Conservation (phyloP, 2,797 vertebrate species). For the Hydrophis major region DNA sequence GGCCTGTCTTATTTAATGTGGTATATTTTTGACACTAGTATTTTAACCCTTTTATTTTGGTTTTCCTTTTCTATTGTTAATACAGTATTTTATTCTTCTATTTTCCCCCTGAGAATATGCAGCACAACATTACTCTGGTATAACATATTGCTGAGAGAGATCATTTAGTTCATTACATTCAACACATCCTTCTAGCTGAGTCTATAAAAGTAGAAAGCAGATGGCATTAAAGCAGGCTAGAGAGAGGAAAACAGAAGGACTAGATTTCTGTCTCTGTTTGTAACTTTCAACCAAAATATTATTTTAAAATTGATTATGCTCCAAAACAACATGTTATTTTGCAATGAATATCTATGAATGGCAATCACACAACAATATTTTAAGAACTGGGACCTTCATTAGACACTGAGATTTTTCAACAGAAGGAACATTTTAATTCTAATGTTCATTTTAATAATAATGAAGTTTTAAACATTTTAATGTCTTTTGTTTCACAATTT, state of each 20-base stretch:
- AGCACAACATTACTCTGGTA: not conserved
- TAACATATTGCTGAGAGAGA: not conserved
- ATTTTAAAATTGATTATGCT: not conserved
- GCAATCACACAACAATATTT: not conserved
- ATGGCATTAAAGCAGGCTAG: not conserved
- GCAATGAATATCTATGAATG: not conserved
- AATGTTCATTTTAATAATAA: not conserved
- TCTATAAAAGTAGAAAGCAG: not conserved
- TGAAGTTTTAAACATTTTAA: not conserved
- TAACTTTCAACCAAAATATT: not conserved
- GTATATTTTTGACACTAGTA: constrained; percentile 2
- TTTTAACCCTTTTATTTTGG: not conserved
- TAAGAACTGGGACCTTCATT: not conserved
- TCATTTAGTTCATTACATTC: not conserved
- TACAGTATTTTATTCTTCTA: not conserved
- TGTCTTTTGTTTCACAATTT: not conserved
- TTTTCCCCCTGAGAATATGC: not conserved
- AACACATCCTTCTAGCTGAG: not conserved
- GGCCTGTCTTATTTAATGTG: constrained; percentile 16
- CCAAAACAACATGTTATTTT: not conserved
- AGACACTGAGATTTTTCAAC: not conserved
- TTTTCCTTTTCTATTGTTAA: constrained; percentile 13
- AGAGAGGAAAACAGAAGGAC: not conserved
- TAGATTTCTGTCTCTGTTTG: not conserved
- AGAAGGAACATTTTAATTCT: not conserved